Percentiles rank a stretch among this genome's conserved stretches.
These are phyloP conservation scores for Elegia similella DNA, from an alignment of 2,888 invertebrate species.

Conservation along the genomic window DNA sequence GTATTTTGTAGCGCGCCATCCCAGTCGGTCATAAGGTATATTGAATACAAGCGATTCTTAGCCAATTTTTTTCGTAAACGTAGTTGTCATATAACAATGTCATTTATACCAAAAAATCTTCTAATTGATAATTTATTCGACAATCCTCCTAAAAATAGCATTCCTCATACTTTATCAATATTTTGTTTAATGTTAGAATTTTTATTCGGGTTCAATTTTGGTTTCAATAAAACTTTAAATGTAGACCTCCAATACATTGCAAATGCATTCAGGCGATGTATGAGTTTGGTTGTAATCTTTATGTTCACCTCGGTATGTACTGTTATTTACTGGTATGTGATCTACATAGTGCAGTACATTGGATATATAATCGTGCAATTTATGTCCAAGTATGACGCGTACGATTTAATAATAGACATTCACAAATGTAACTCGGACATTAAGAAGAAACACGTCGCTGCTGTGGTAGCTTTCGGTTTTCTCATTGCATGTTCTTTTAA, in stretches of 20 bases:
- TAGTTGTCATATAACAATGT: background rate
- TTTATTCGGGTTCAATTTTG: background rate
- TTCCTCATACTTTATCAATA: background rate
- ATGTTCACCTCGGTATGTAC: background rate
- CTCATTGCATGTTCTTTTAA: background rate
- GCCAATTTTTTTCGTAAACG: too few relatives aligned
- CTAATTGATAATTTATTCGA: background rate
- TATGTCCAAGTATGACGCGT: background rate
- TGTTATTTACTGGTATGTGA: background rate
- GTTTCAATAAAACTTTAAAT: background rate
- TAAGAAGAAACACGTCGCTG: background rate
- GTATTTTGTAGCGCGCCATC: too few relatives aligned
- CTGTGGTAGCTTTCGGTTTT: background rate
- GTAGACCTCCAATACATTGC: background rate
- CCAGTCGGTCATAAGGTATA: too few relatives aligned
- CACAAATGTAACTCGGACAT: background rate
- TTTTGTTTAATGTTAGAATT: slow-evolving; percentile 1
- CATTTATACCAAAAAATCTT: background rate
- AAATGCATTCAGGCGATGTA: background rate
- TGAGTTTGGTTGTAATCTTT: background rate
- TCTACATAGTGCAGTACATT: background rate
- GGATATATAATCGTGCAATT: background rate
- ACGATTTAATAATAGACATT: background rate
- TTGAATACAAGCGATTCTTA: too few relatives aligned
- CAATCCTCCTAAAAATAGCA: background rate